Conservation (phyloP, 2,797 vertebrate genomes). For the Coreius guichenoti region DNA sequence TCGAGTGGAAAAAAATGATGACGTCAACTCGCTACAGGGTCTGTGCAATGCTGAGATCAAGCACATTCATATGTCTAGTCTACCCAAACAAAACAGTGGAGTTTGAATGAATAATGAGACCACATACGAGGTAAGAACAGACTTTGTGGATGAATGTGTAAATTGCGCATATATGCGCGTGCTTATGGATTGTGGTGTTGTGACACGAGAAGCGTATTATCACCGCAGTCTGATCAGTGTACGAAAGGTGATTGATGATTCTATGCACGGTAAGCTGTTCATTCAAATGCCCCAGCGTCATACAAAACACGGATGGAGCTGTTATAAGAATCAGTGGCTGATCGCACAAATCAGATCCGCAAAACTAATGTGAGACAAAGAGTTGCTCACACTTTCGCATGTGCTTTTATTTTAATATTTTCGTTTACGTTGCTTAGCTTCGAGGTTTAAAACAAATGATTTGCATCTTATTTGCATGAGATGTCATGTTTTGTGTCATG, state of each 20-base stretch:
- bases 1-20: constrained; percentile 41
- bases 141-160: background rate
- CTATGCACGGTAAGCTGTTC: background rate
- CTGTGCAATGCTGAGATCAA: constrained; percentile 28
- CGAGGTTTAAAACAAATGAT: background rate
- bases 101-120: constrained; percentile 27
- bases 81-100: constrained; percentile 33
- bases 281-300: background rate
- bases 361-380: background rate
- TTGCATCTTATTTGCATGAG: background rate
- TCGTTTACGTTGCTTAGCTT: background rate
- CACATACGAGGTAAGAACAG: constrained; percentile 35
- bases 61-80: constrained; percentile 31
- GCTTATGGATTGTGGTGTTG: background rate
- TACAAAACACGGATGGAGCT: background rate
- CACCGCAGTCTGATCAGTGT: constrained; percentile 2
- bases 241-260: background rate
- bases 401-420: background rate
- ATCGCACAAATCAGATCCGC: background rate
- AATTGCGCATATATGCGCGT: background rate
- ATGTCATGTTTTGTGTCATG: background rate
- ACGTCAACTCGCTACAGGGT: constrained; percentile 57
- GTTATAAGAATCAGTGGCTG: background rate
- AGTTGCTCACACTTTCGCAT: background rate
- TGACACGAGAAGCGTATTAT: constrained; percentile 11